Percentiles rank a stretch among this genome's conserved stretches.
phyloP scores from a whole-genome alignment of 2,888 invertebrate species.

The Bruchidius siliquastri region DNA sequence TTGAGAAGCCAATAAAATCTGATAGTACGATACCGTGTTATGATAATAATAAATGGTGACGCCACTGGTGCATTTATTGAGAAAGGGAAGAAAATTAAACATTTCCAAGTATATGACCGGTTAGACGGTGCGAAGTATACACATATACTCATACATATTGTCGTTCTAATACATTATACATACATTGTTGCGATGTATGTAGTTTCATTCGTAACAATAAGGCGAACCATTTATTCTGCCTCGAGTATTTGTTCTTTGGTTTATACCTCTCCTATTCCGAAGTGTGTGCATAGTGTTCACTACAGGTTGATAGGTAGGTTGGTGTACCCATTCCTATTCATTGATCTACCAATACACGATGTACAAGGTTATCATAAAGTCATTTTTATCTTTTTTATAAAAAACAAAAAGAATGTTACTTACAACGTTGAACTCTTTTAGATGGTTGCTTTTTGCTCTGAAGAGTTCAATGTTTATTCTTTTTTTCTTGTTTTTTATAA shows the following conservation, averaged over 20 bases:
- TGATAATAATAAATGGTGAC: neutral
- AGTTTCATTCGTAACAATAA: neutral
- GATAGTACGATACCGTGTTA: too few relatives aligned
- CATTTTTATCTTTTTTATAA: too few relatives aligned
- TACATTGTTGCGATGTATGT: slow-evolving; percentile 2
- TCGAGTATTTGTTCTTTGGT: neutral
- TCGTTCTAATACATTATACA: slow-evolving; percentile 8
- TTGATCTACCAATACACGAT: neutral
- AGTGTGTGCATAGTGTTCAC: neutral
- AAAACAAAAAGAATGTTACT: too few relatives aligned
- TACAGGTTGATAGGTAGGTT: neutral
- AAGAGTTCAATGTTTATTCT: too few relatives aligned
- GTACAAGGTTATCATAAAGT: too few relatives aligned
- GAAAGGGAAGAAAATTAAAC: neutral
- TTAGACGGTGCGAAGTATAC: neutral
- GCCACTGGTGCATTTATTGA: neutral
- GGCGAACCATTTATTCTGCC: neutral
- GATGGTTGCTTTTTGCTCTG: too few relatives aligned
- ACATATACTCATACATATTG: neutral
- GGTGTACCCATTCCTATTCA: neutral
- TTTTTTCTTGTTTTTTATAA: too few relatives aligned
- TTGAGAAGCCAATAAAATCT: too few relatives aligned
- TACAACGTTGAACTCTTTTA: too few relatives aligned
- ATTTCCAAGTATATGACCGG: neutral
- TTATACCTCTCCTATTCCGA: neutral